Base-by-base conservation (phyloP, 2,888 invertebrate genomes). In the Luffia ferchaultella region DNA sequence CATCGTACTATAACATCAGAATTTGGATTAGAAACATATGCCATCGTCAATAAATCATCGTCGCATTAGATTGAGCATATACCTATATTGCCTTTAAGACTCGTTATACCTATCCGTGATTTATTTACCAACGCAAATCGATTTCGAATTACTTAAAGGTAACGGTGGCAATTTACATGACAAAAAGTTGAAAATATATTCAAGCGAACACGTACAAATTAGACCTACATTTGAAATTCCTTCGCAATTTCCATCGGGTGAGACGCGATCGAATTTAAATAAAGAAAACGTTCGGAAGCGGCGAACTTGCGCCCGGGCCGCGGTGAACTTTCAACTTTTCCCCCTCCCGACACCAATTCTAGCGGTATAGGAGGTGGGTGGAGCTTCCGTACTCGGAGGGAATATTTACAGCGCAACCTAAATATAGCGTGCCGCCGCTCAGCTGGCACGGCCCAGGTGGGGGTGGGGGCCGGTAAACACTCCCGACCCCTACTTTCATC, bases 191-290 rank as follows among this genome's bases (percentile, higher is more conserved):
- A 7, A 30, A 30, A 12, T 30, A 12, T 30, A 30, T 30, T 30
- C 30, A 12, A 30, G 30, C 5, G 30, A 12, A 12, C 30, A 30
- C 30, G 30, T 30, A 30, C 30, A 74, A 76, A 74, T 76, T 74
- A 68, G 68, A 70, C 58, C 62, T 61, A 61, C 65, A 68, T 76
- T 30, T 66, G 68, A 75, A 48, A 75, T 74, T 75, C 74, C n/a
- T 30, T 30, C 30, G 30, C 30, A 30, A 30, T 30, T 30, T 30
- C 30, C 30, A 30, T 7, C 30, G 30, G 30, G 12, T 73, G 77
- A 78, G 83, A 86, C 85, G 86, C 86, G 76, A 86, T 84, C 73
- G 72, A 76, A 77, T 80, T 79, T 80, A 75, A 82, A 82, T 79
- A 82, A 82, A 80, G 78, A 79, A 68, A 78, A 65, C 76, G 70